A percentile compares a stretch with the other conserved stretches of the same genome.
phyloP scores from a whole-genome alignment of 2,888 invertebrate species.

The Drosophila kuntzei region DNA sequence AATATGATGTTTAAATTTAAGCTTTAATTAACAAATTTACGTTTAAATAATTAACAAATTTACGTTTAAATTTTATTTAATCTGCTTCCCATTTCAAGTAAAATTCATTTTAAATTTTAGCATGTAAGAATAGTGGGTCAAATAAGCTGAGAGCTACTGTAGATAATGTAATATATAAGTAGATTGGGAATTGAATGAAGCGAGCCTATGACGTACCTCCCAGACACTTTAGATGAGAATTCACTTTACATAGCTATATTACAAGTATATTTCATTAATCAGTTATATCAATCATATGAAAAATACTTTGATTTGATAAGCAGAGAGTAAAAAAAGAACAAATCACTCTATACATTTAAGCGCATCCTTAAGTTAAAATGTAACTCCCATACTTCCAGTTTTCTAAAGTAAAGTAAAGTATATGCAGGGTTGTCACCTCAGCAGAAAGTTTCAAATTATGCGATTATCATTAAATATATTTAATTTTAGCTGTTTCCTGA shows the following conservation, averaged over 20 bases:
- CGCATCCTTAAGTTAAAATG: not conserved
- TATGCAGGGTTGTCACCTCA: too few relatives aligned
- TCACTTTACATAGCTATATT: not conserved
- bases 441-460: too few relatives aligned
- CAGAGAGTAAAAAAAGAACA: not conserved
- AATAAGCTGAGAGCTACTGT: too few relatives aligned
- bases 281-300: not conserved
- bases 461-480: too few relatives aligned
- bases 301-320: not conserved
- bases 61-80: too few relatives aligned
- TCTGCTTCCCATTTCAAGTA: too few relatives aligned
- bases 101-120: too few relatives aligned
- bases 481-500: too few relatives aligned
- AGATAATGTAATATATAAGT: not conserved
- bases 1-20: too few relatives aligned
- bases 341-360: not conserved
- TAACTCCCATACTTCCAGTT: not conserved
- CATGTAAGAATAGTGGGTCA: too few relatives aligned
- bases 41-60: too few relatives aligned
- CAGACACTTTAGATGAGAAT: not conserved
- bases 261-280: not conserved
- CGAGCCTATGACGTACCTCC: not conserved
- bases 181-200: constrained; percentile 2
- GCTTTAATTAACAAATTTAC: too few relatives aligned
- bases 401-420: not conserved